Evolutionary conservation across 2,888 invertebrate species (phyloP).

Genomic region (Pachydiplax longipennis): DNA sequence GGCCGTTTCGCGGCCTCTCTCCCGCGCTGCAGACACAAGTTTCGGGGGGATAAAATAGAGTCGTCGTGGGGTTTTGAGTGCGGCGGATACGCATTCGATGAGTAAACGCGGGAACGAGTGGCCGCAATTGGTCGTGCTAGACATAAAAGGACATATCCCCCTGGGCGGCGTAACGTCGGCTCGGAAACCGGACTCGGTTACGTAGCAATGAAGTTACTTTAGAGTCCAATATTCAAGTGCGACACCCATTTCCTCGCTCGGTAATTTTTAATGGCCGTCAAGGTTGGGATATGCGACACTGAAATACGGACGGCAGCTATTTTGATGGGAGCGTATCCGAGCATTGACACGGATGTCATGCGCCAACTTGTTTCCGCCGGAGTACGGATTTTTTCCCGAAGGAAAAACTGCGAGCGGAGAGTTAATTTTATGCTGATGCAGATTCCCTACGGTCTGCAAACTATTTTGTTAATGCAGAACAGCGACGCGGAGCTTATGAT

Average conservation of each 20-base stretch:
- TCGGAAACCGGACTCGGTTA: not conserved
- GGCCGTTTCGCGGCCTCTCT: not conserved
- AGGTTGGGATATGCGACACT: not conserved
- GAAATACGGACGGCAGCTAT: not conserved
- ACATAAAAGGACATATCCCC: slow-evolving; percentile 27
- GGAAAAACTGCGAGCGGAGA: not conserved
- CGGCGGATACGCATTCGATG: slow-evolving; percentile 25
- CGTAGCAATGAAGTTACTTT: slow-evolving; percentile 32
- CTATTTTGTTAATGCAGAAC: no score
- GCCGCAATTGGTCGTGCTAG: slow-evolving; percentile 28
- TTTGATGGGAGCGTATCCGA: not conserved
- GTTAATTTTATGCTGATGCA: not conserved
- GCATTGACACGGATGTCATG: slow-evolving; percentile 1
- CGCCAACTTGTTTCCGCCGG: not conserved
- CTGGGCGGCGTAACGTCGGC: not conserved
- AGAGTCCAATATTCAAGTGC: slow-evolving; percentile 34
- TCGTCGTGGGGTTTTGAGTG: not conserved
- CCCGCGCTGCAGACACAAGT: not conserved
- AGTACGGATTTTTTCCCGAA: not conserved
- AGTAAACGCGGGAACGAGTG: slow-evolving; percentile 22
- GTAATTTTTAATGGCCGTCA: slow-evolving; percentile 30
- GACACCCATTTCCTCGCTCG: slow-evolving; percentile 30
- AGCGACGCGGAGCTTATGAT: no score
- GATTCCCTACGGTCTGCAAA: no score
- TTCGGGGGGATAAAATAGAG: not conserved